Base-by-base conservation (phyloP, 2,888 invertebrate species). In the Homarus gammarus region DNA sequence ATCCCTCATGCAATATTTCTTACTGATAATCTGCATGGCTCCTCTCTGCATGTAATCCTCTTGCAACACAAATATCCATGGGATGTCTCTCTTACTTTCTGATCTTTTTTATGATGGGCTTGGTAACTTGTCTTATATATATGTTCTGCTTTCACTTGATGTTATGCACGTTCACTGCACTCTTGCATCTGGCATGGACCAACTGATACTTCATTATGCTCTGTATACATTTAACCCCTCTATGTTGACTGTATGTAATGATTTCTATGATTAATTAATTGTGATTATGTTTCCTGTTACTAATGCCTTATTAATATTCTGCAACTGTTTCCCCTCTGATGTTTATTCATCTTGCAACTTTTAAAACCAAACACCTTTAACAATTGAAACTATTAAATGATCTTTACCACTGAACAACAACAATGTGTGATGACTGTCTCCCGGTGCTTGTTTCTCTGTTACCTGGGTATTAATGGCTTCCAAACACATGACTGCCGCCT, bases 131-230 rank as follows among this genome's bases (percentile, higher is more conserved):
- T 64, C 70, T 79, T 56, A 51, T 44, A 64, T 64, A 82, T 79
- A 61, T 79, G 61, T 78, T 73, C 68, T 22, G 40, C 82, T 85
- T 38, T 78, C 81, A 82, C 79, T 70, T 79, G 75, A 61, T 87
- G 82, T 75, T 51, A 36, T 82, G 77, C 81, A 86, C 64, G 81
- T 18, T 64, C 78, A 68, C 68, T 61, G 51, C 89, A 68, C 85
- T 78, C 85, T 75, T 70, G 68, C 61, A 84, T 64, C 70, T 84
- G 49, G 89, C 89, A 85, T 81, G 81, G 72, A 72, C 84, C 49
- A 49, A 56, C 70, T 70, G 61, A 38, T 77, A 90, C 90, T 90
- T 90, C 90, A 90, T 90, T 90, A 90, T 90, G 90, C 90, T 90
- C 90, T 82, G 33, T 56, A 64, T 84, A 84, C 51, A 31, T 68